Conservation (phyloP, 23 tunicate species). For the Trididemnum clinides region DNA sequence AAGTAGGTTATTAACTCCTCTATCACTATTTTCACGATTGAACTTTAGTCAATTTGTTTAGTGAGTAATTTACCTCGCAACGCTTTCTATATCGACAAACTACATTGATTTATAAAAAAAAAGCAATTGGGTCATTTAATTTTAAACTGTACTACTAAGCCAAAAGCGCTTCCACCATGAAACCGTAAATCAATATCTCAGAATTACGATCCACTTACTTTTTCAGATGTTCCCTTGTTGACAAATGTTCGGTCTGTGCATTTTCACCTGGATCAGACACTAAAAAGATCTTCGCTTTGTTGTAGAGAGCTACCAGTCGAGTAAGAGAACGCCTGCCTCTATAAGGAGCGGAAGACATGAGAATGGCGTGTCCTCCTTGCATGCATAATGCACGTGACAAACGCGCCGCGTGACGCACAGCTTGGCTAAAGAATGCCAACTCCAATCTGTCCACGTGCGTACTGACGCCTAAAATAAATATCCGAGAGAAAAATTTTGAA, state of each 20-base stretch:
- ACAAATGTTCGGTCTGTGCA: neutral
- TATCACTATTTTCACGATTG: too few species aligned
- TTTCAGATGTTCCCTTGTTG: neutral
- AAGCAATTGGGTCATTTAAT: neutral
- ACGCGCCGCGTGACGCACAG: conserved; percentile 78
- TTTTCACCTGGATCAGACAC: neutral
- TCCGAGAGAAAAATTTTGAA: too few species aligned
- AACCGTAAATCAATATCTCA: too few species aligned
- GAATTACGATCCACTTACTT: too few species aligned
- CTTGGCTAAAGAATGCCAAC: conserved; percentile 67
- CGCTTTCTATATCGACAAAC: too few species aligned
- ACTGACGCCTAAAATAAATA: neutral
- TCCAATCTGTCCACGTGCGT: conserved; percentile 25
- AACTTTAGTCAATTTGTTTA: too few species aligned
- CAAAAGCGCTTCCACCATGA: neutral
- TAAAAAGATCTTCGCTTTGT: neutral
- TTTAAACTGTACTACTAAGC: neutral
- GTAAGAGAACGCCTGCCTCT: conserved; percentile 59
- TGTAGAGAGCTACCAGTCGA: conserved; percentile 42
- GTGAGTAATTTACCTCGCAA: too few species aligned
- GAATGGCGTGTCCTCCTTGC: conserved; percentile 70
- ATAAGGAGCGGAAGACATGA: conserved; percentile 56
- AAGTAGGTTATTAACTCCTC: too few species aligned
- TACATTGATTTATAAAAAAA: neutral
- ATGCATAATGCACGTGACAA: conserved; percentile 67